A percentile compares a stretch with the other conserved stretches of the same genome.
phyloP scores from a whole-genome alignment of 2,113 vertebrate species.

The Sylvicapra grimmia region DNA sequence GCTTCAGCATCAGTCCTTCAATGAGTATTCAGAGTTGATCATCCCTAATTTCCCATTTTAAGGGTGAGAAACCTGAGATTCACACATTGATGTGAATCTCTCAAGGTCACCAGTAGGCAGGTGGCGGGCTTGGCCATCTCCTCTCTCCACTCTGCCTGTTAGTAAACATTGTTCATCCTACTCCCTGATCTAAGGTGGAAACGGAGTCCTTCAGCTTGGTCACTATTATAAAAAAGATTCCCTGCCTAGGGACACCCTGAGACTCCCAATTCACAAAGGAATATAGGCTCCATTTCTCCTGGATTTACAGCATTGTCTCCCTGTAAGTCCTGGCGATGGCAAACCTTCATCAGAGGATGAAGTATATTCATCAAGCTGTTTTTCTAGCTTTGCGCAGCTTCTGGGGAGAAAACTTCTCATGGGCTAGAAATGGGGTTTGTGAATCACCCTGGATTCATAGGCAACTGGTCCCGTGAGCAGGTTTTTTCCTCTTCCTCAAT shows the following conservation, averaged over 20 bases:
- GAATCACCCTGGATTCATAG: not conserved
- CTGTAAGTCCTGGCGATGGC: not conserved
- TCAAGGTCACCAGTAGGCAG: not conserved
- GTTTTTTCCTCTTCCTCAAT: not conserved
- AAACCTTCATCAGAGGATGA: not conserved
- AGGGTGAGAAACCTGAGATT: not conserved
- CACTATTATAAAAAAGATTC: not conserved
- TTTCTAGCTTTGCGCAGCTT: not conserved
- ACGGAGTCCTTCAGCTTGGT: not conserved
- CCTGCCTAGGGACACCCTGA: not conserved
- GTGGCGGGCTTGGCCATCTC: not conserved
- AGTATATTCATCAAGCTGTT: fast-evolving
- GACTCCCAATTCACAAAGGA: not conserved
- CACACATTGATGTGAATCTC: not conserved
- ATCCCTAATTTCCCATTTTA: not conserved
- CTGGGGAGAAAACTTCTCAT: not conserved
- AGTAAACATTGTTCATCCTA: not conserved
- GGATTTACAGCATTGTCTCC: not conserved
- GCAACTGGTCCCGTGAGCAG: not conserved
- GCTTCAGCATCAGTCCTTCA: not conserved
- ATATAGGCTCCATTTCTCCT: fast-evolving
- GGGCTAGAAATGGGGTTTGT: not conserved
- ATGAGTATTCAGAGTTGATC: not conserved
- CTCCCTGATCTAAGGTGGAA: not conserved
- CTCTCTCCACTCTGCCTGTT: not conserved